Evolutionary conservation across 1,140 invertebrate species (phyloP).

Genomic region (Lethrus apterus): DNA sequence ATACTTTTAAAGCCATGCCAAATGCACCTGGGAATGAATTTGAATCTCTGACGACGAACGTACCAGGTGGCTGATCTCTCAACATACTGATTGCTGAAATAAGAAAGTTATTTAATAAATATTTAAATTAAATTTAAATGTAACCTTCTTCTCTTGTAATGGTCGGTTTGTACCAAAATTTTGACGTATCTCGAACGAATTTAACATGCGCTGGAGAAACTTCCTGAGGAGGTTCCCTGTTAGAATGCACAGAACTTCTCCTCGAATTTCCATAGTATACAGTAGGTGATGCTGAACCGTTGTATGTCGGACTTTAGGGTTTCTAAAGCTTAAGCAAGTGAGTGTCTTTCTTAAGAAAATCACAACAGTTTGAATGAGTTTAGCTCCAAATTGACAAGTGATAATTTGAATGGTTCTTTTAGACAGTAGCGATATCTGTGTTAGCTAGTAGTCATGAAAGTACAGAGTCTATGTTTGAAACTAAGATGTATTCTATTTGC

Average conservation of each 20-base stretch:
- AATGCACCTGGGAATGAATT: slow-evolving; percentile 95
- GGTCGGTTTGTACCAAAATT: slow-evolving; percentile 96
- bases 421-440: too few relatives aligned
- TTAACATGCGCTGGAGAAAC: slow-evolving; percentile 85
- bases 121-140: neutral
- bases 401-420: too few relatives aligned
- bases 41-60: slow-evolving; percentile 91
- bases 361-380: too few relatives aligned
- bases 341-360: too few relatives aligned
- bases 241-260: slow-evolving; percentile 59
- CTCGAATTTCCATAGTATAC: slow-evolving; percentile 67
- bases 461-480: too few relatives aligned
- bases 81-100: slow-evolving; percentile 77
- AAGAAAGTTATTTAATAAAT: slow-evolving; percentile 5
- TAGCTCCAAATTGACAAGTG: too few relatives aligned
- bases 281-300: slow-evolving; percentile 53
- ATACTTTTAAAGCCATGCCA: slow-evolving; percentile 92
- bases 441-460: too few relatives aligned
- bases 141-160: slow-evolving; percentile 92
- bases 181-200: slow-evolving; percentile 91
- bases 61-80: slow-evolving; percentile 80
- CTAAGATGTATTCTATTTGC: too few relatives aligned
- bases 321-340: too few relatives aligned
- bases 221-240: slow-evolving; percentile 61
- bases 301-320: slow-evolving; percentile 37